Evolutionary conservation across 2,113 vertebrate genomes (phyloP), one percentile per base, ranked within the genome.

Genomic region (Hippocampus mohnikei): DNA sequence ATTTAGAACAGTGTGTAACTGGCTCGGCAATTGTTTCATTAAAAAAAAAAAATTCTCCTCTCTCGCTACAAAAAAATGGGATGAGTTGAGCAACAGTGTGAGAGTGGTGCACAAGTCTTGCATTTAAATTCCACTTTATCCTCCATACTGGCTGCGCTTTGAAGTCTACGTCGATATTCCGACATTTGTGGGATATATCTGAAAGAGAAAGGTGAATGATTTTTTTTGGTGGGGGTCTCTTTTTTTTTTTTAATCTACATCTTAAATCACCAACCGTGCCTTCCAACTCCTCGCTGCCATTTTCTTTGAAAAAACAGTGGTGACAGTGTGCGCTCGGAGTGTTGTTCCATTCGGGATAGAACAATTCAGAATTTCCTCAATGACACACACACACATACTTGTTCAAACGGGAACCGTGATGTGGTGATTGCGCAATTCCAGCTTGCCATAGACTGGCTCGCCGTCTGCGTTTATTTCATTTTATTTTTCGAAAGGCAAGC

Each of bases 401-500:
- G 41, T 78, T 46, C 20, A 27, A 23, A 27, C 63, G 55, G 7
- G 66, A 21, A 71, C 37, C 60, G 63, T 71, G 60, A 74, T 64
- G 18, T 61, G 67, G 67, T 55, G 63, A 41, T 76, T 76, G 71
- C 46, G 70, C 63, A 63, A 52, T 70, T 72, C 79, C 74, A 73
- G 60, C 46, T 42, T 66, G 53, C 74, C 81, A 76, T 79, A 25
- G 73, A 70, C 55, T 2, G 61, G 40, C 78, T 74, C 59, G 25
- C 64, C 64, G 80, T 84, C 67, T 80, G 77, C 75, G 80, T 12
- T 21, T 23, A 41, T 20, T 21, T 12, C 8, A 58, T 58, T 25
- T 79, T 77, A 75, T 83, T 23, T n/a, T 65, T 40, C 20, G 8
- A 8, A 65, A 82, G 82, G 77, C 79, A 81, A 85, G 84, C 79